Evolutionary conservation across 2,797 vertebrate species (phyloP).

Genomic region (Bucorvus abyssinicus): DNA sequence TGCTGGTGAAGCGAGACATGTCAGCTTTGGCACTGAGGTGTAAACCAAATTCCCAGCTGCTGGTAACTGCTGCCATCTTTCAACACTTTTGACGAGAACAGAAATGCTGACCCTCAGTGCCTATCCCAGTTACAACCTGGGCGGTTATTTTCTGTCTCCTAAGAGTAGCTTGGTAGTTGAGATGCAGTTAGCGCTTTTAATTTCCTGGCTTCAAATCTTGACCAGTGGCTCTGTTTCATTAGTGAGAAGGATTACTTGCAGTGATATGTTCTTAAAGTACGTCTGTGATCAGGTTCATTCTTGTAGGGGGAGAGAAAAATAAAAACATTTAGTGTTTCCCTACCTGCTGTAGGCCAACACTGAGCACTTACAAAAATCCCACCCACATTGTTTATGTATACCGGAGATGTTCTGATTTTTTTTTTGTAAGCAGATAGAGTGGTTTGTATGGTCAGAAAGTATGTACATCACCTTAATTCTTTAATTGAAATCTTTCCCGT

Average conservation of each 20-base stretch:
- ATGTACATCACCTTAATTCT: background rate
- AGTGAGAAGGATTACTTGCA: background rate
- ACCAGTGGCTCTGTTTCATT: background rate
- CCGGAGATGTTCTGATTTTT: background rate
- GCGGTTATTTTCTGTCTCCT: background rate
- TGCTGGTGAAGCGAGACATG: background rate
- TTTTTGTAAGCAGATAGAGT: background rate
- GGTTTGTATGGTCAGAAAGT: background rate
- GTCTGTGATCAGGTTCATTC: background rate
- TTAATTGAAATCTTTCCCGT: background rate
- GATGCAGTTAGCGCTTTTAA: background rate
- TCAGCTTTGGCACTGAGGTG: background rate
- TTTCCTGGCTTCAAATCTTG: background rate
- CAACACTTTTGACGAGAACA: accelerated
- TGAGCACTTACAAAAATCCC: background rate
- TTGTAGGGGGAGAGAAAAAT: accelerated
- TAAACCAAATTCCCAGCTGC: background rate
- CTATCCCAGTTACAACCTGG: background rate
- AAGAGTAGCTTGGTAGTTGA: background rate
- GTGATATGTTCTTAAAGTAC: background rate
- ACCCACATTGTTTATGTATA: background rate
- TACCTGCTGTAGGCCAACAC: background rate
- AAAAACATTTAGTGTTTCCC: background rate
- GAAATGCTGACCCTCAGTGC: background rate
- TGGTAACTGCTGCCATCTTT: background rate